Percentiles rank a stretch among this genome's conserved stretches.
phyloP scores from a whole-genome alignment of 2,888 invertebrate species.

The Trypoxylon attenuatum region DNA sequence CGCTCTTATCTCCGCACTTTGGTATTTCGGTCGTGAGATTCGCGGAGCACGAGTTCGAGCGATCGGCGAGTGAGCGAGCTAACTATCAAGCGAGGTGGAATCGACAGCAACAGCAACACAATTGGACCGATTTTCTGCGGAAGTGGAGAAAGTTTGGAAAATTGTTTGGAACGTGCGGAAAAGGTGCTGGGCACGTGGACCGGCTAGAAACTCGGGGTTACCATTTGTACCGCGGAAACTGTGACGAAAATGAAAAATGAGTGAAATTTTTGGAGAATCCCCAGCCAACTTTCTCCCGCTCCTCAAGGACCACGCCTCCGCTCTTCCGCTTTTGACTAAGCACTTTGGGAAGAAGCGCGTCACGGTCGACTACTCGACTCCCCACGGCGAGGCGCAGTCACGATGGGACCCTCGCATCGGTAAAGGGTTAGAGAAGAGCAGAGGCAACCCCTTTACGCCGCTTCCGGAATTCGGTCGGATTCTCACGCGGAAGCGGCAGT shows the following conservation, averaged over 20 bases:
- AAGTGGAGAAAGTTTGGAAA: slow-evolving; percentile 22
- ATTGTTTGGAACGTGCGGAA: neutral
- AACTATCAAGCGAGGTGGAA: neutral
- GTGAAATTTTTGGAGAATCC: slow-evolving; percentile 59
- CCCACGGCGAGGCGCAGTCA: neutral
- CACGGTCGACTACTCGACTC: slow-evolving; percentile 2
- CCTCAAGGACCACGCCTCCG: slow-evolving; percentile 15
- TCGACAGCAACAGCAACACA: too few species aligned
- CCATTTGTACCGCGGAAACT: slow-evolving; percentile 21
- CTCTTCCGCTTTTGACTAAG: neutral
- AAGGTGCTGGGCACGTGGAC: slow-evolving; percentile 6
- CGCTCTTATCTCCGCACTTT: neutral
- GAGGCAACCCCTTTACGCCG: slow-evolving; percentile 10
- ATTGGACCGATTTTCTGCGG: neutral
- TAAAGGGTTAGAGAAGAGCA: slow-evolving; percentile 26
- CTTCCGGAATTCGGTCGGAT: neutral
- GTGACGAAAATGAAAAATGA: slow-evolving; percentile 66
- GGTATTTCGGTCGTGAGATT: neutral
- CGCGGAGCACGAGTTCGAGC: neutral
- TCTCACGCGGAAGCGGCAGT: neutral
- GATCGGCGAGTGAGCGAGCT: neutral
- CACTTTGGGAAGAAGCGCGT: neutral
- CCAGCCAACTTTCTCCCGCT: slow-evolving; percentile 43
- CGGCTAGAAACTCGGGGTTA: neutral
- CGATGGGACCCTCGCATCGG: too few species aligned